These are phyloP conservation scores for Chelonia mydas DNA, from an alignment of 2,797 vertebrate species.

Conservation along the genomic window DNA sequence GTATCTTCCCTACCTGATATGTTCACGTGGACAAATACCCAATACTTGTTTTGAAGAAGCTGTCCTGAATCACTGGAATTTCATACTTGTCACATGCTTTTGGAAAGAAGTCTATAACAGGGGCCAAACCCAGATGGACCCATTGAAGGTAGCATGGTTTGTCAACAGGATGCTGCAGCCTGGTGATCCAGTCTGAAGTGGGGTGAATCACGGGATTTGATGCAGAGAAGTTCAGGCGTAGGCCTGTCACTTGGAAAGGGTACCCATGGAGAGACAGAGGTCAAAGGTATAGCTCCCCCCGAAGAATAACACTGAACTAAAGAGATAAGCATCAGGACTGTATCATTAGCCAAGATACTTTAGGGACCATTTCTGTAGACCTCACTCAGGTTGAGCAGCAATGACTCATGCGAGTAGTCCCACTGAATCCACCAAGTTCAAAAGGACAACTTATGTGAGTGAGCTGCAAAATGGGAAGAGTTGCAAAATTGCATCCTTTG, in stretches of 20 bases:
- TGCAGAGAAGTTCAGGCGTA: constrained; percentile 21
- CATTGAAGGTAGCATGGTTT: not conserved
- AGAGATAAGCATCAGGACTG: not conserved
- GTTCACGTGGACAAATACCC: constrained; percentile 18
- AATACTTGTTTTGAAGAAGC: constrained; percentile 49
- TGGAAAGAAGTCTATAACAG: constrained; percentile 38
- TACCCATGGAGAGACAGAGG: not conserved
- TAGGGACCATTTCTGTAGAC: not conserved
- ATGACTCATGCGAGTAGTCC: not conserved
- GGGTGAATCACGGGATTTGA: not conserved
- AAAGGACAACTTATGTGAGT: constrained; percentile 14
- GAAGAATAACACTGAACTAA: not conserved
- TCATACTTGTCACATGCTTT: not conserved
- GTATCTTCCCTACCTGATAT: constrained; percentile 35
- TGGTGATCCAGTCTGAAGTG: constrained; percentile 25
- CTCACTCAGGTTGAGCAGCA: not conserved
- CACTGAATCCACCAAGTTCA: not conserved
- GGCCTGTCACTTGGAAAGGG: constrained; percentile 1
- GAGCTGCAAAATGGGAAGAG: not conserved
- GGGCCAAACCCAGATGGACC: not conserved
- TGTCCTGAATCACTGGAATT: not conserved
- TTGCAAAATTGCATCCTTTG: constrained; percentile 5
- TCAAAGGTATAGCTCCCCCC: not conserved
- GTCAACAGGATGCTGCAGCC: constrained; percentile 29
- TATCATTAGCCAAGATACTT: not conserved